Base-by-base conservation (phyloP, 2,888 invertebrate species). In the Morinoia aosen region DNA sequence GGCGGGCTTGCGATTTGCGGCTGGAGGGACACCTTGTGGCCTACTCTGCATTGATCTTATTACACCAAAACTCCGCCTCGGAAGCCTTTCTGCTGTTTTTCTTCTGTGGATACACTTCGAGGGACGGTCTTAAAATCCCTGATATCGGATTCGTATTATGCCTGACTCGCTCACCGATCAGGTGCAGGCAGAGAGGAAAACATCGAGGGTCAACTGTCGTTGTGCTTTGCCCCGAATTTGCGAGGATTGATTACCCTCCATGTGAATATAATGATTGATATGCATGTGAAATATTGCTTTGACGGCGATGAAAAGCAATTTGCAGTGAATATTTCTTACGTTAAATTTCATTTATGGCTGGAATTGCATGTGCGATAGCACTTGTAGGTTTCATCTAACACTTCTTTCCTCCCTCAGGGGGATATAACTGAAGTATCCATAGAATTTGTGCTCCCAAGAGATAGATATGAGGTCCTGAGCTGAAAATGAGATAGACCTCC, bases 1-100 rank as follows among this genome's bases (percentile, higher is more conserved):
- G n/a, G 14, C 14, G n/a, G 90, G 58, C 33, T 57, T 25, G 93
- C 19, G 93, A 76, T 76, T 76, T 76, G 76, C 33, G 76, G 76
- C 58, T 25, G 39, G 58, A 93, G 93, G 93, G 57, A 76, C 57
- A 93, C 93, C 93, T 93, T 93, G 93, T n/a, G 93, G 93, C 57
- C 93, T 57, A 33, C 93, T 39, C 48, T 93, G 93, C 93, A 93
- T 93, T 93, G 93, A 93, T 93, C 57, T 93, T 57, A 93, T 93
- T 57, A 93, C 93, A 14, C 93, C 93, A 39, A 90, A 39, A 90
- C 90, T 40, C 39, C 90, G n/a, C 40, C 90, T 90, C 14, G 40
- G 76, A 76, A 25, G 76, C 76, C 33, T 76, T 76, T 76, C 19
- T 33, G 76, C 76, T 76, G 25, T 76, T 76, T 76, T 76, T 76